A percentile compares a stretch with the other conserved stretches of the same genome.
Evolutionary conservation across 1,140 invertebrate species (phyloP).

Genomic region (Heliconius nattereri): DNA sequence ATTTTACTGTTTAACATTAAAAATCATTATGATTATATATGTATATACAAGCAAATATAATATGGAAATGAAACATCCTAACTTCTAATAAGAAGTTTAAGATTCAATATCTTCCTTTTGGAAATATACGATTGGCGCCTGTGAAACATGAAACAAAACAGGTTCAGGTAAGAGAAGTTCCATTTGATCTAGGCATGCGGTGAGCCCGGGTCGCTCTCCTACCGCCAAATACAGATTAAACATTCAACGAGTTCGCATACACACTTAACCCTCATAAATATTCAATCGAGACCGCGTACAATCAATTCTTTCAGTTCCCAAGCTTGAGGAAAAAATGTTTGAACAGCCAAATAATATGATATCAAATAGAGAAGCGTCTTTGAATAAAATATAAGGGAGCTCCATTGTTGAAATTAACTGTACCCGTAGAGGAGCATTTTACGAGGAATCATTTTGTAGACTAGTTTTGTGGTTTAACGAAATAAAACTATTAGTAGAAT

Average conservation of each 20-base stretch:
- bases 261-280: slow-evolving; percentile 80
- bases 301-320: slow-evolving; percentile 72
- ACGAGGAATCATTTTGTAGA: neutral
- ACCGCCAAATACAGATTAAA: slow-evolving; percentile 72
- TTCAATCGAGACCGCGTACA: slow-evolving; percentile 71
- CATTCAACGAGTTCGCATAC: slow-evolving; percentile 77
- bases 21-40: neutral
- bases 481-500: neutral
- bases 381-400: slow-evolving; percentile 61
- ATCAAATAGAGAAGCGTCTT: slow-evolving; percentile 62
- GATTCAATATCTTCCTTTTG: neutral
- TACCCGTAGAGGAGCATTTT: slow-evolving; percentile 25
- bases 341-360: slow-evolving; percentile 69
- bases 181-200: slow-evolving; percentile 47
- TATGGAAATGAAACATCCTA: neutral
- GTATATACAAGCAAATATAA: neutral
- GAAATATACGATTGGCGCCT: neutral
- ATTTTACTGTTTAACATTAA: too few relatives aligned
- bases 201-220: slow-evolving; percentile 46
- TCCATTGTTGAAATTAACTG: slow-evolving; percentile 39
- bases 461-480: neutral
- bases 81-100: neutral
- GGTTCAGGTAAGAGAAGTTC: slow-evolving; percentile 40
- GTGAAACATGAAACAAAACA: neutral
- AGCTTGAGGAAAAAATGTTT: slow-evolving; percentile 68